Percentiles rank a stretch among this genome's conserved stretches.
These are phyloP conservation scores for Tachina lurida DNA, from an alignment of 2,888 invertebrate species.

Conservation along the genomic window DNA sequence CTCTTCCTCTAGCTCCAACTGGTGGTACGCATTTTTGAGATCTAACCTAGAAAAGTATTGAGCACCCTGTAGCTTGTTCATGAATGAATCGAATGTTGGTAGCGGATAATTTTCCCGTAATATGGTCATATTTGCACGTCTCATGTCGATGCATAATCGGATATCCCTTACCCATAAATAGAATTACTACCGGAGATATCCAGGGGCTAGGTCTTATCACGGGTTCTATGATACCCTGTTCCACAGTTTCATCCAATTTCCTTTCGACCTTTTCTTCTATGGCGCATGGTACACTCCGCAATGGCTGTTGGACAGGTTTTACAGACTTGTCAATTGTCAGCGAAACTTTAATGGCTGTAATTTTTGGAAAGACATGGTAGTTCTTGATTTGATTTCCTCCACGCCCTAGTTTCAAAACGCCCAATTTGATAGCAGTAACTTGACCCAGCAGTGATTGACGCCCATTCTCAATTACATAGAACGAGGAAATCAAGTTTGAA, in stretches of 20 bases:
- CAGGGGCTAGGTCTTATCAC: slow-evolving; percentile 50
- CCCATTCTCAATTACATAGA: slow-evolving; percentile 46
- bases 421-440: slow-evolving; percentile 50
- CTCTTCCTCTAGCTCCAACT: no score
- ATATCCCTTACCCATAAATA: slow-evolving; percentile 41
- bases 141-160: slow-evolving; percentile 32
- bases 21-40: no score
- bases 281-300: slow-evolving; percentile 75
- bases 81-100: no score
- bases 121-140: slow-evolving; percentile 32
- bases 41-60: no score
- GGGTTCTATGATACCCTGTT: slow-evolving; percentile 58
- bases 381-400: slow-evolving; percentile 48
- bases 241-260: slow-evolving; percentile 56
- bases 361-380: slow-evolving; percentile 1
- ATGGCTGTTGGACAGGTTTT: slow-evolving; percentile 6
- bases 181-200: slow-evolving; percentile 47
- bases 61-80: no score
- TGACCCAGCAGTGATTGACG: slow-evolving; percentile 51
- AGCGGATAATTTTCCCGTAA: no score
- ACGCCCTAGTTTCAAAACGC: slow-evolving; percentile 56
- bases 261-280: slow-evolving; percentile 70
- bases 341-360: slow-evolving; percentile 71
- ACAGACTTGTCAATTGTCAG: slow-evolving; percentile 18
- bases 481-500: slow-evolving; percentile 2